These are phyloP conservation scores for Sander vitreus DNA, from an alignment of 2,113 vertebrate genomes.

Conservation along the genomic window DNA sequence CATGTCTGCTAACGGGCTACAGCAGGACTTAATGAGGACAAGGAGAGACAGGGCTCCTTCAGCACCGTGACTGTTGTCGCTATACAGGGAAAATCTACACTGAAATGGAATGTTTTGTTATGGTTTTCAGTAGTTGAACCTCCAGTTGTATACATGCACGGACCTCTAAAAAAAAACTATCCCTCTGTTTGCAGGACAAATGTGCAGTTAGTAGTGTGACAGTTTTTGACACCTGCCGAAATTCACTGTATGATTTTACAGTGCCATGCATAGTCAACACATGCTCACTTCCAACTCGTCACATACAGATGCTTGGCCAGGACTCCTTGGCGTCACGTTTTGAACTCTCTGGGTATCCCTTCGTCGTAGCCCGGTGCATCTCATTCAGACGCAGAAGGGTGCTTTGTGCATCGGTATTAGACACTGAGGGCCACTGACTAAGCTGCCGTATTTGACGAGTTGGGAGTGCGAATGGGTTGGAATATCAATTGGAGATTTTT, in stretches of 20 bases:
- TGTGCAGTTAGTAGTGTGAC: background rate
- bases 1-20: slow-evolving; percentile 45
- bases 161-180: background rate
- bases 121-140: slow-evolving; percentile 9
- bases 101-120: slow-evolving; percentile 24
- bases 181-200: background rate
- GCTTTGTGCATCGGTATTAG: no score
- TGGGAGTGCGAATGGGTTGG: no score
- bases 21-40: slow-evolving; percentile 57
- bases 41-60: slow-evolving; percentile 49
- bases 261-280: background rate
- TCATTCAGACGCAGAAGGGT: no score
- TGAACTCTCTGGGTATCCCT: no score
- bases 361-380: no score
- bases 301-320: no score
- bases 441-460: no score
- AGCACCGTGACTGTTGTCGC: slow-evolving; percentile 25
- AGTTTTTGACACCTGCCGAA: background rate
- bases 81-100: slow-evolving; percentile 13
- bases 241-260: slow-evolving; percentile 2
- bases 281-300: no score
- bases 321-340: no score
- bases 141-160: background rate
- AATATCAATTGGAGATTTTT: background rate
- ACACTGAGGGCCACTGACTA: no score